Evolutionary conservation across 2,888 invertebrate genomes (phyloP), one percentile per base, ranked within the genome.

Genomic region (Xestia xanthographa): DNA sequence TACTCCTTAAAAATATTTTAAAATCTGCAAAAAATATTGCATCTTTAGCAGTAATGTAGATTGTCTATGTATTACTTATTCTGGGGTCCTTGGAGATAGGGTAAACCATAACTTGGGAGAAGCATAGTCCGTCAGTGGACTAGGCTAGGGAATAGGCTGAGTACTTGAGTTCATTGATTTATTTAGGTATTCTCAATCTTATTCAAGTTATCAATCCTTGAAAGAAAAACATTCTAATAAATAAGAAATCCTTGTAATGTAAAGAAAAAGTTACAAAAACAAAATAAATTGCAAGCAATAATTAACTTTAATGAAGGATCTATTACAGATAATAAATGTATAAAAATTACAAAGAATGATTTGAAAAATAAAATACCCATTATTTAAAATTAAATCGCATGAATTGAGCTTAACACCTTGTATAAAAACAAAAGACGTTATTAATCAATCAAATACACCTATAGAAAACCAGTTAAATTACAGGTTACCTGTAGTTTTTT

Each of bases 401-500:
- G 50, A 67, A 45, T 73, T 29, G 22, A 71, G n/a, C 12, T 82
- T 71, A 12, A 22, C 68, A 69, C n/a, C 22, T 69, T 12, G 17
- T 5, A 69, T 29, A 66, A 79, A 72, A 85, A 82, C 70, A 65
- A 70, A 60, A 77, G 45, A n/a, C 58, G 60, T 72, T 82, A 80
- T 38, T 50, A 80, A 78, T 84, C 71, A 82, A 82, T 78, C 69
- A 82, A 78, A 72, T 63, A 65, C 38, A 45, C 4, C 41, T 38
- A 26, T 20, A 14, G 20, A 34, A 34, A 26, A 73, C 43, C 43
- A 60, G 45, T 41, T 41, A 48, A 83, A 77, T 69, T 66, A 77
- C 66, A 74, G 48, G 60, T 72, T 69, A 53, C 60, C 38, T 79
- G 62, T 12, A n/a, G 26, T 67, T 87, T 86, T 86, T 87, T 77